A percentile compares a stretch with the other conserved stretches of the same genome.
Conservation (phyloP, 2,888 invertebrate species). For the Chirona hameri region DNA sequence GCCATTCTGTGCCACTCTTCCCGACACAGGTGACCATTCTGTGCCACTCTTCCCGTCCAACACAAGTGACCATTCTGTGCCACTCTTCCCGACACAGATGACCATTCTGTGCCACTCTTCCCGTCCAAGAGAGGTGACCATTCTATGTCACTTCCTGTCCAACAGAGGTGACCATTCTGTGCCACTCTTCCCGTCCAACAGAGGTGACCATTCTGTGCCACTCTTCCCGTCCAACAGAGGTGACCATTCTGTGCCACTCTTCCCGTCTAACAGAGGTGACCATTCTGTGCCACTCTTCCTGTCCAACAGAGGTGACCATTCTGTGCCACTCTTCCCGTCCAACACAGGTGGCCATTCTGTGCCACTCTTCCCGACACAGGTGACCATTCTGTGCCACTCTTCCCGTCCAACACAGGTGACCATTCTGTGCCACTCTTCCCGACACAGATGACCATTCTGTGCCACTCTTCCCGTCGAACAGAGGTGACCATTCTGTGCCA, state of each 20-base stretch:
- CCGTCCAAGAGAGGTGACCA: conserved; percentile 58
- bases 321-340: conserved; percentile 36
- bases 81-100: too few relatives aligned
- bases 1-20: too few relatives aligned
- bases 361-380: too few relatives aligned
- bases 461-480: conserved; percentile 42
- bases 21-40: not conserved
- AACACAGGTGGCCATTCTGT: too few relatives aligned
- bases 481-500: too few relatives aligned
- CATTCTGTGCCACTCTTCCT: too few relatives aligned
- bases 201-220: too few relatives aligned
- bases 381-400: conserved; percentile 9
- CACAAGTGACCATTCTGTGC: too few relatives aligned
- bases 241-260: conserved; percentile 9
- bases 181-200: conserved; percentile 42
- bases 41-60: conserved; percentile 36
- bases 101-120: conserved; percentile 29
- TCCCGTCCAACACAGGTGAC: conserved; percentile 58
- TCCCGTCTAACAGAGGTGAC: conserved; percentile 58
- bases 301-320: too few relatives aligned
- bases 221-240: too few relatives aligned
- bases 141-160: too few relatives aligned
- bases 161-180: not conserved
- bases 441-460: not conserved
- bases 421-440: too few relatives aligned